Evolutionary conservation across 2,113 vertebrate species (phyloP).

Genomic region (Pteropus alecto): DNA sequence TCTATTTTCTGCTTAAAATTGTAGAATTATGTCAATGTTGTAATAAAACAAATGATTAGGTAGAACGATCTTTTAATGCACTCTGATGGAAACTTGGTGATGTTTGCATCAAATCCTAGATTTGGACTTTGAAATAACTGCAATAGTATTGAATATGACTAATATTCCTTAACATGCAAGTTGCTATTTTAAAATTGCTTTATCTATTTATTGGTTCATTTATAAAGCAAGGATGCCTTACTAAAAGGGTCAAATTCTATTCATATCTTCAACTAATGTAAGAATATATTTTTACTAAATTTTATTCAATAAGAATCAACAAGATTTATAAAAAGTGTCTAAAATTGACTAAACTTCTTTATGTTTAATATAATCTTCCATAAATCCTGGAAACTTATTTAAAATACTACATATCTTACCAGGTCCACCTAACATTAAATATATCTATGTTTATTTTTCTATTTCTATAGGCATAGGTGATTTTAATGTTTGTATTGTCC

Average conservation of each 20-base stretch:
- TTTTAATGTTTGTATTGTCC: background rate
- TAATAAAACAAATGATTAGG: conserved; percentile 23
- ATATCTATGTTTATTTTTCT: background rate
- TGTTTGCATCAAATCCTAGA: background rate
- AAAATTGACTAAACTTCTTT: background rate
- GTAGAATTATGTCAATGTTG: background rate
- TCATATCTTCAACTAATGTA: background rate
- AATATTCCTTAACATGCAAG: background rate
- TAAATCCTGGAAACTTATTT: background rate
- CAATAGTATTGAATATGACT: background rate
- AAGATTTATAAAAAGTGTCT: background rate
- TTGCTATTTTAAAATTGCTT: conserved; percentile 11
- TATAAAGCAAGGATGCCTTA: background rate
- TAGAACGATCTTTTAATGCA: conserved; percentile 23
- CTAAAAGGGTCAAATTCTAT: background rate
- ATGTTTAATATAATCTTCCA: background rate
- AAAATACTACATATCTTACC: background rate
- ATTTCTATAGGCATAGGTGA: background rate
- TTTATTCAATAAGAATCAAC: background rate
- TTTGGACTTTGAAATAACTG: conserved; percentile 27
- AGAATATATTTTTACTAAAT: background rate
- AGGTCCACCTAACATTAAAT: background rate
- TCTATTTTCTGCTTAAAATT: background rate
- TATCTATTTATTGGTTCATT: background rate
- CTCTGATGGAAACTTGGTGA: background rate